phyloP scores from a whole-genome alignment of 1,140 invertebrate genomes.

The Sarcophaga peregrina region DNA sequence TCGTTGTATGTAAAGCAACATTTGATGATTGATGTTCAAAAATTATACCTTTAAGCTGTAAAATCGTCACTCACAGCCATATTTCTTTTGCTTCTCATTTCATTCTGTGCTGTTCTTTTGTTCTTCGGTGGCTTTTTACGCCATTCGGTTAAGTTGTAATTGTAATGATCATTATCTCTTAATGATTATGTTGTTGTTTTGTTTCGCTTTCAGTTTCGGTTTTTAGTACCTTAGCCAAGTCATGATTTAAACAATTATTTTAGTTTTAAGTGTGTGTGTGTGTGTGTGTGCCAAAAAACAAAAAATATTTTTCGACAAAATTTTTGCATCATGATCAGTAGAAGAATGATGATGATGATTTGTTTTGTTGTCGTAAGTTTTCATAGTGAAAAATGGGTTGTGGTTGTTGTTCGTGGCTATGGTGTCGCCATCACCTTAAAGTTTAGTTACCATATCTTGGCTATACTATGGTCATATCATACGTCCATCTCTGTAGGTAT shows the following conservation, averaged over 20 bases:
- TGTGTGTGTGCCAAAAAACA: neutral
- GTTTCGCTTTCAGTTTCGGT: neutral
- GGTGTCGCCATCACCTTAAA: constrained; percentile 39
- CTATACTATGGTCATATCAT: constrained; percentile 16
- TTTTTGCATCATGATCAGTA: no score
- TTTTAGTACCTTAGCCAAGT: neutral
- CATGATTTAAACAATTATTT: constrained; percentile 40
- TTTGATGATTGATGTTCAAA: constrained; percentile 31
- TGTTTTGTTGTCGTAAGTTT: no score
- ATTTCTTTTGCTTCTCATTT: neutral
- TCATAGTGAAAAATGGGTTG: no score
- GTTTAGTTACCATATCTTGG: neutral
- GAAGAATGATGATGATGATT: neutral
- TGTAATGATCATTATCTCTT: no score
- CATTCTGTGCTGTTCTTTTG: neutral
- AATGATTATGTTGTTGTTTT: neutral
- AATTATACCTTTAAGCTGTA: constrained; percentile 35
- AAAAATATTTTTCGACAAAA: neutral
- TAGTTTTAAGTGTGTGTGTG: neutral
- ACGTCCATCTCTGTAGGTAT: constrained; percentile 35
- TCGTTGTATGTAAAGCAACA: constrained; percentile 21
- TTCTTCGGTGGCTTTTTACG: neutral
- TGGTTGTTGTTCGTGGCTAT: neutral
- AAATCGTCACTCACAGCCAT: neutral
- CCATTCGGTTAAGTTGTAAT: neutral